Evolutionary conservation across 2,113 vertebrate species (phyloP), one percentile per base, ranked within the genome.

Genomic region (Sigmodon hispidus): DNA sequence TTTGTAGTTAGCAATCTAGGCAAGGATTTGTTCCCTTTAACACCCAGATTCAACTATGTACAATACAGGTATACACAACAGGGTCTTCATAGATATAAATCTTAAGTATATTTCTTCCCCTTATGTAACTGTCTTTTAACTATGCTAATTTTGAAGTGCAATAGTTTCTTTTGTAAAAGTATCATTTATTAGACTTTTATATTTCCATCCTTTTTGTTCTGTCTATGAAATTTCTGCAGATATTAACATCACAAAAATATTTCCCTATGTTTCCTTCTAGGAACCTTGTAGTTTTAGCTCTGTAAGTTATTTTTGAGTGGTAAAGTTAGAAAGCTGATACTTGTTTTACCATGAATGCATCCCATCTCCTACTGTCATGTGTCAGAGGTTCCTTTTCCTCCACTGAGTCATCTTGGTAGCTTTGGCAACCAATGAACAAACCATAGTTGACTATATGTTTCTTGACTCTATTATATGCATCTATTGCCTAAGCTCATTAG

Each of bases 401-500:
- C 50, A 45, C 77, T 94, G n/a, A 93, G 59, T 70, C 93, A 55
- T 70, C 50, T 92, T 93, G 29, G 73, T 12, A 43, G 36, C 59
- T 63, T 45, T 63, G 55, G 8, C 13, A 93, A 63, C n/a, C 94
- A 83, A 89, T 69, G 36, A 96, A 81, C 79, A 87, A 29, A 67
- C 45, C 40, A 45, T 11, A 76, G 80, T 87, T 48, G 31, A 45
- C 50, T 70, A 57, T 90, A 50, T 87, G 93, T 48, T 93, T 92
- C 70, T 76, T 2, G 29, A 81, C 63, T 85, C 57, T 87, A 7
- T 24, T 93, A 9, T 17, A 85, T 95, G 43, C 48, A 43, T 70
- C 48, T 57, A 36, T 75, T 88, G 61, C 79, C n/a, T 95, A 40
- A 70, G 31, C 67, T 92, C 89, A 88, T 80, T 93, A 81, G 50